Percentiles rank a stretch among this genome's conserved stretches.
Conservation (phyloP, 2,888 invertebrate species). For the Disparrhopalites patrizii region DNA sequence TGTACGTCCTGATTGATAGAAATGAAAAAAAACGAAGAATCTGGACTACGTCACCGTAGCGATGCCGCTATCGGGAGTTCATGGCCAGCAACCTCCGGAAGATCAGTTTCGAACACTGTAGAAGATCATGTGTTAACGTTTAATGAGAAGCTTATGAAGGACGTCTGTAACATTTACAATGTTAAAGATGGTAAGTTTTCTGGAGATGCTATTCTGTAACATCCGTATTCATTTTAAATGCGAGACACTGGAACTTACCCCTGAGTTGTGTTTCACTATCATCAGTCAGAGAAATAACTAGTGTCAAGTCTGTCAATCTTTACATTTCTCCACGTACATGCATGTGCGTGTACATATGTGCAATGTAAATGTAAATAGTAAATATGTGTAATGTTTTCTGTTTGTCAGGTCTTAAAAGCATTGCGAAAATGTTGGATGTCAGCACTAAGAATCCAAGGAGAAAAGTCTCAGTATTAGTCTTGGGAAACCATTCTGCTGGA, state of each 20-base stretch:
- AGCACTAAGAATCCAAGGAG: slow-evolving; percentile 56
- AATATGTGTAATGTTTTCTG: background rate
- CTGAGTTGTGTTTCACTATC: background rate
- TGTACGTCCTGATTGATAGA: no score
- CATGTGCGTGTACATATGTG: no score
- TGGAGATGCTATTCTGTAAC: background rate
- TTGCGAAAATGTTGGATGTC: slow-evolving; percentile 54
- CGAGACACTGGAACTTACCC: background rate
- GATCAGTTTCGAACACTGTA: slow-evolving; percentile 43
- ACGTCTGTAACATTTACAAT: slow-evolving; percentile 56
- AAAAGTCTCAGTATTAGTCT: slow-evolving; percentile 57
- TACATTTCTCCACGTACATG: no score
- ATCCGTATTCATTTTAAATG: background rate
- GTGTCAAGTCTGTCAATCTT: no score
- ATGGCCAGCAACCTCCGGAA: background rate
- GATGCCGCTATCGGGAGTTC: background rate
- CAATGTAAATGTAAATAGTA: background rate
- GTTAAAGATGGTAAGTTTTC: slow-evolving; percentile 51
- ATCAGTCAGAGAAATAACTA: no score
- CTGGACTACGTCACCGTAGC: background rate
- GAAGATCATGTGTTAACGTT: slow-evolving; percentile 52
- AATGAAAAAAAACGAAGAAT: background rate
- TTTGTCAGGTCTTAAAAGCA: slow-evolving; percentile 54
- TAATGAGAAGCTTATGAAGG: slow-evolving; percentile 56
- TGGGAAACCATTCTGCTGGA: slow-evolving; percentile 60